Conservation (phyloP, 2,797 vertebrate genomes). For the Sus cebifrons region DNA sequence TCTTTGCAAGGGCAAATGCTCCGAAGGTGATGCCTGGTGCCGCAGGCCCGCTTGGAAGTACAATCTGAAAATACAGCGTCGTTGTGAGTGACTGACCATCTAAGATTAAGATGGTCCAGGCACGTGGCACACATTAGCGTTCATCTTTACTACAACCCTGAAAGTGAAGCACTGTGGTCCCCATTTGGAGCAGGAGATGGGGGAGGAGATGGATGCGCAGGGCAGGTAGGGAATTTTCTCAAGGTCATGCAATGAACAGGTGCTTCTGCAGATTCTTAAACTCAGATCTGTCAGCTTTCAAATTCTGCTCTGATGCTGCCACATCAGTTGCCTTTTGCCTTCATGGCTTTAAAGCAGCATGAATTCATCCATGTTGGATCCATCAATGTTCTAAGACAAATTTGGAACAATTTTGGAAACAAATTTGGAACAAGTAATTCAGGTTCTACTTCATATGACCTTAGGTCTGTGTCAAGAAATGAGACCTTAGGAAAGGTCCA, state of each 20-base stretch:
- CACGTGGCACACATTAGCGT: background rate
- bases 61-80: background rate
- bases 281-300: background rate
- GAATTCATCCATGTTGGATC: background rate
- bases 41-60: background rate
- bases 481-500: background rate
- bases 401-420: background rate
- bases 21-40: background rate
- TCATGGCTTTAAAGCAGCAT: background rate
- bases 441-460: background rate
- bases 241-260: background rate
- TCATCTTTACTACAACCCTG: background rate
- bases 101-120: background rate
- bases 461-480: slow-evolving; percentile 26
- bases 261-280: background rate
- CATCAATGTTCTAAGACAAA: background rate
- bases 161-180: background rate
- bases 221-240: background rate
- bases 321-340: background rate
- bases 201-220: background rate
- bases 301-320: background rate
- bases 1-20: slow-evolving; percentile 19
- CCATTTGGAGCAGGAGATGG: background rate
- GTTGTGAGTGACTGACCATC: background rate
- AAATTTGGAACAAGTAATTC: background rate